Evolutionary conservation across 2,888 invertebrate genomes (phyloP).

Genomic region (Hecatera dysodea): DNA sequence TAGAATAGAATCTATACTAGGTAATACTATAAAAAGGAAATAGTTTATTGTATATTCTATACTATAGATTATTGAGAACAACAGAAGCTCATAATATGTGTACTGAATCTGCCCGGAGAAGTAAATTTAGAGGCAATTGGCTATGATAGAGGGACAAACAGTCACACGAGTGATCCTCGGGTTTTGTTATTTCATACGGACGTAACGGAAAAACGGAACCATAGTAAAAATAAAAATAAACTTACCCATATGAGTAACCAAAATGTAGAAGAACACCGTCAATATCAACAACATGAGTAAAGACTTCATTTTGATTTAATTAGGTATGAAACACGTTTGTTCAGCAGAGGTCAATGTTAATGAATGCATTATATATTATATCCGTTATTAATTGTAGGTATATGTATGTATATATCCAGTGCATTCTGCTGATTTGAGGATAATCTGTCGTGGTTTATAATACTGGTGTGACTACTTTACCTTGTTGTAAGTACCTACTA

Average conservation of each 20-base stretch:
- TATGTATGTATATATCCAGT: background rate
- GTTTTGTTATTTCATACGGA: no score
- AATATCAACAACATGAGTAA: constrained; percentile 20
- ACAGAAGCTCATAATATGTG: no score
- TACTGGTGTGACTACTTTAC: background rate
- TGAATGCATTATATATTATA: background rate
- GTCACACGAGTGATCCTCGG: no score
- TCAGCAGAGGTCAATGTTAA: background rate
- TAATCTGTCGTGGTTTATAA: background rate
- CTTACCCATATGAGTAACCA: constrained; percentile 38
- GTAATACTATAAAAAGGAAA: no score
- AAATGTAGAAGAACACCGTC: constrained; percentile 27
- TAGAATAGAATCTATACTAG: no score
- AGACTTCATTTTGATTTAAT: constrained; percentile 25
- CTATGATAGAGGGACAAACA: no score
- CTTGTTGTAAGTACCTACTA: background rate
- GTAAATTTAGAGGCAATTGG: no score
- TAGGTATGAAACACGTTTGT: background rate
- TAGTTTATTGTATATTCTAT: no score
- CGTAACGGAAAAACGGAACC: no score
- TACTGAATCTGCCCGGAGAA: no score
- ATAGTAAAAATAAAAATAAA: background rate
- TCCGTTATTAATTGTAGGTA: background rate
- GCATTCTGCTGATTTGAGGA: constrained; percentile 3
- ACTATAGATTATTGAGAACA: no score